Base-by-base conservation (phyloP, 2,888 invertebrate genomes). In the Sisyra terminalis region DNA sequence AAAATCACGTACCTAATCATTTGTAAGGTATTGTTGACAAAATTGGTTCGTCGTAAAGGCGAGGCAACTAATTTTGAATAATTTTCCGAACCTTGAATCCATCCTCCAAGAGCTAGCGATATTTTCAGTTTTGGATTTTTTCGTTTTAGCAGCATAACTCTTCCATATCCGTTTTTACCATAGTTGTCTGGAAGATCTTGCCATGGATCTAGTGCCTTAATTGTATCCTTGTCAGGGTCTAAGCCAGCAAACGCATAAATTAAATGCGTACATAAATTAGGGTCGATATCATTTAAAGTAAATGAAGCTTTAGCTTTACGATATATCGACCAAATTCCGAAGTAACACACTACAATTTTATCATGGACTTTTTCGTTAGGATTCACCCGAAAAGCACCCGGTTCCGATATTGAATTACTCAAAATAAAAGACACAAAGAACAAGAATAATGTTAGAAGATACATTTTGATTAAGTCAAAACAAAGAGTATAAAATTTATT, bases 11-110 rank as follows among this genome's bases (percentile, higher is more conserved):
- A 78, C 78, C 67, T 69, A 16, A 89, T 62, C 53, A 85, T 82
- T 31, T 68, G 59, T 1, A 85, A 51, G 1, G 78, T 79, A 50
- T 81, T 85, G 29, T 70, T 61, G 0, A 86, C 72, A 52, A 90
- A 89, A 39, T 62, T 66, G 2, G 64, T 64, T 39, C 90, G 69
- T 40, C 69, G 64, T 11, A 69, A 67, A 0, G 74, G 65, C 39
- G 71, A 72, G 2, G 75, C 70, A 0, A 79, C 82, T 62, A 89
- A 65, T 31, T 62, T 63, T 11, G 83, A 83, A 56, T 75, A 85
- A 50, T 78, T 75, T 3, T 63, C 57, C 0, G 88, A 88, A 0
- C 88, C 89, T 57, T 90, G 88, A 57, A 87, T 89, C 90, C 90
- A 90, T 0, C 90, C 90, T 0, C 90, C 90, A 31, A 92, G 81